Conservation (phyloP, 2,888 invertebrate species). For the Pherbina coryleti region DNA sequence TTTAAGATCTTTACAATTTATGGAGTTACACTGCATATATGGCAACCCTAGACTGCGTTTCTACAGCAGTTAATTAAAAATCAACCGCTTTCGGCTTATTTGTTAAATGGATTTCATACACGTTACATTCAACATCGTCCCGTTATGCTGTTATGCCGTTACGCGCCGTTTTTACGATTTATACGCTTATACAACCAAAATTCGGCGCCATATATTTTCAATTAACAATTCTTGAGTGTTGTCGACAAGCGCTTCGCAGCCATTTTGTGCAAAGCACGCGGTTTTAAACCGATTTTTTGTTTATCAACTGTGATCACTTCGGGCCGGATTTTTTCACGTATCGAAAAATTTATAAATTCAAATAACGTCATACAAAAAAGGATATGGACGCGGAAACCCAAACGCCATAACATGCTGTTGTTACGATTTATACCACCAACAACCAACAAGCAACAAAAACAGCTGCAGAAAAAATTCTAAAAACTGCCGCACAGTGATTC, state of each 20-base stretch:
- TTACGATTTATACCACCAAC: neutral
- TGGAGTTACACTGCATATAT: slow-evolving; percentile 14
- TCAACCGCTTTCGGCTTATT: slow-evolving; percentile 69
- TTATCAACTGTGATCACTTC: neutral
- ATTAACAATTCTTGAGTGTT: slow-evolving; percentile 7
- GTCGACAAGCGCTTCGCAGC: neutral
- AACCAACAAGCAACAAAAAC: slow-evolving; percentile 9
- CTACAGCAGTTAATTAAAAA: slow-evolving; percentile 67
- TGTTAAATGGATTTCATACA: slow-evolving; percentile 70
- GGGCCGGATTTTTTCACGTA: no score
- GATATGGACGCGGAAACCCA: neutral
- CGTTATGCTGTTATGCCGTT: neutral
- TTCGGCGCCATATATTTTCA: slow-evolving; percentile 59
- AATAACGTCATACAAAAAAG: slow-evolving; percentile 6
- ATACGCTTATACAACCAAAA: slow-evolving; percentile 60
- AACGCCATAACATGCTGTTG: neutral
- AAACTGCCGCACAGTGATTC: no score
- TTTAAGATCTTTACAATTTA: slow-evolving; percentile 11
- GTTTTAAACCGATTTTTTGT: slow-evolving; percentile 32
- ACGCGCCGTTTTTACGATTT: slow-evolving; percentile 55
- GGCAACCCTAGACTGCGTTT: neutral
- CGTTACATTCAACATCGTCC: slow-evolving; percentile 49
- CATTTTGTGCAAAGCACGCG: slow-evolving; percentile 12
- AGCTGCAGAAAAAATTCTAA: neutral
- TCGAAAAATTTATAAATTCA: slow-evolving; percentile 34